phyloP scores from a whole-genome alignment of 2,888 invertebrate species.

The Taphrorychus bicolor region DNA sequence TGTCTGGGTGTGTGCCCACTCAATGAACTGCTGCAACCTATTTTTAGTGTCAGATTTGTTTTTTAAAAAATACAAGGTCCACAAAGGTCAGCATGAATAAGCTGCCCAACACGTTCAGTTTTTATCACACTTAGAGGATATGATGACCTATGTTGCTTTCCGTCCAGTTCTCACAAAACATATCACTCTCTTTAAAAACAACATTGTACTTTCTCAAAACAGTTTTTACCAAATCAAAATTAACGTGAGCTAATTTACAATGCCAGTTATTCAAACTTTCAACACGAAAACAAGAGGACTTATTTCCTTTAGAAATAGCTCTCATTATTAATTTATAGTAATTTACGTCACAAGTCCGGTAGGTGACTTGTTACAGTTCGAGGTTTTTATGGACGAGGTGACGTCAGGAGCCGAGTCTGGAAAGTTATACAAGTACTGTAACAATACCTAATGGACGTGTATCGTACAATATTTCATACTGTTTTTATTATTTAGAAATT shows the following conservation, averaged over 20 bases:
- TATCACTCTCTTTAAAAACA: not conserved
- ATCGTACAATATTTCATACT: too few species aligned
- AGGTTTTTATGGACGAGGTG: too few species aligned
- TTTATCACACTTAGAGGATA: conserved; percentile 4
- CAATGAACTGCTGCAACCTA: not conserved
- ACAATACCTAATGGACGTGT: too few species aligned
- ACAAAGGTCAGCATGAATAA: conserved; percentile 8
- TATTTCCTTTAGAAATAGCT: not conserved
- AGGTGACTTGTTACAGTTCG: too few species aligned
- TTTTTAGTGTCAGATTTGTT: not conserved
- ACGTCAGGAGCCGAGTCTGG: too few species aligned
- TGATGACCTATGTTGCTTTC: conserved; percentile 15
- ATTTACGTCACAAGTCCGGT: too few species aligned
- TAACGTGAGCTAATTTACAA: conserved; percentile 4
- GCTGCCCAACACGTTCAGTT: not conserved
- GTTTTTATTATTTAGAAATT: too few species aligned
- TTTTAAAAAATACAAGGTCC: not conserved
- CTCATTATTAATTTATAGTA: conserved; percentile 8
- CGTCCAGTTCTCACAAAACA: not conserved
- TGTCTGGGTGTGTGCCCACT: not conserved
- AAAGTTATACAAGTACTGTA: too few species aligned
- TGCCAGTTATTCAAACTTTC: conserved; percentile 19
- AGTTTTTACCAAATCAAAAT: not conserved
- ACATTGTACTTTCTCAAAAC: conserved; percentile 8
- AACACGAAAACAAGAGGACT: not conserved